Base-by-base conservation (phyloP, 2,888 invertebrate species). In the Leptinotarsa peninsularis region DNA sequence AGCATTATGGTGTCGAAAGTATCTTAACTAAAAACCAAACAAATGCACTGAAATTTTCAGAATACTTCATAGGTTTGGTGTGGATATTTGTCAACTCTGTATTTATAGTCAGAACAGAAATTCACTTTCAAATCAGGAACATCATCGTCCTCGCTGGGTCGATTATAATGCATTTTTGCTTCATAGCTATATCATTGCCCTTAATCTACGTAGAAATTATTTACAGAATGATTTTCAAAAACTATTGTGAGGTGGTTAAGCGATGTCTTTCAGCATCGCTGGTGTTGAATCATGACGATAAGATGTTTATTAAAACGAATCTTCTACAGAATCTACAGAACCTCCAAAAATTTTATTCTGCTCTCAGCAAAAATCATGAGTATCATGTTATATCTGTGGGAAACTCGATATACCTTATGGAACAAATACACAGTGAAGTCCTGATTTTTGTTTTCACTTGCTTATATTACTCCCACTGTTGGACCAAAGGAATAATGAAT, bases 271-370 rank as follows among this genome's bases (percentile, higher is more conserved):
- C 68, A 18, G 54, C 5, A 33, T n/a, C 17, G 15, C 4, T 27
- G 27, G 15, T 2, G 21, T 50, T 17, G 15, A 50, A 50, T 21
- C 14, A 27, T n/a, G 27, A 54, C n/a, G 17, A 50, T 27, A 7
- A 14, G 17, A 7, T 4, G 1, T 15, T 18, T n/a, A 15, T n/a
- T 13, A 15, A 52, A 69, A 13, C n/a, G 17, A n/a, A 18, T 18
- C n/a, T 5, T 14, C 7, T 23, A n/a, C 33, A 54, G n/a, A 72
- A 52, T n/a, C 10, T 72, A 1, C 66, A 66, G 49, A 49, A 74
- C 49, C 63, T 66, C 14, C 69, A 71, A 21, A 52, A 71, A 15
- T 75, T 63, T 49, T 75, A 75, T 27, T 50, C 72, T 27, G 49
- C 52, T n/a, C n/a, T 75, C 2, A 49, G 13, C 49, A 33, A n/a